Conservation (phyloP, 2,888 invertebrate genomes). For the Apeira syringaria region DNA sequence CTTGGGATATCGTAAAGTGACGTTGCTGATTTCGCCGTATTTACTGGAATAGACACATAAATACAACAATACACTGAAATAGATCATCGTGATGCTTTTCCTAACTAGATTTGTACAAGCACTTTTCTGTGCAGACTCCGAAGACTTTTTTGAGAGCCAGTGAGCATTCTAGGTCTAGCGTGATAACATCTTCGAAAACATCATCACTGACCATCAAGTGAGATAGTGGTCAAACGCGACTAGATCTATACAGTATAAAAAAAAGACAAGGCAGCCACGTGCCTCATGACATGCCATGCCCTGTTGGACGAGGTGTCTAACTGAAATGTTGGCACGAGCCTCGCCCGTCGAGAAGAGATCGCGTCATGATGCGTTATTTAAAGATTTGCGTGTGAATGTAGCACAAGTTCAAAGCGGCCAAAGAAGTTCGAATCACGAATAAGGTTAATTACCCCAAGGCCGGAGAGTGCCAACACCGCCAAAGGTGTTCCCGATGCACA, state of each 20-base stretch:
- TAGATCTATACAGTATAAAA: too few species aligned
- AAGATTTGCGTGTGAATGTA: slow-evolving; percentile 65
- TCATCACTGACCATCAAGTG: too few species aligned
- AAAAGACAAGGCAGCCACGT: slow-evolving; percentile 24
- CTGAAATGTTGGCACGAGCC: slow-evolving; percentile 69
- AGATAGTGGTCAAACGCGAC: too few species aligned
- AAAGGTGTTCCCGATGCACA: slow-evolving; percentile 30
- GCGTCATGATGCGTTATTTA: slow-evolving; percentile 65
- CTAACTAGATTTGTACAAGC: too few species aligned
- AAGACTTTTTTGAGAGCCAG: too few species aligned
- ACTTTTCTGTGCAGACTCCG: slow-evolving; percentile 23
- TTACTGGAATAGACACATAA: too few species aligned
- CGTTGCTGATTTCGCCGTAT: too few species aligned
- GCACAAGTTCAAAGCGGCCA: slow-evolving; percentile 75
- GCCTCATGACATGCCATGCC: slow-evolving; percentile 47
- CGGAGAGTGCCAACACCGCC: slow-evolving; percentile 50
- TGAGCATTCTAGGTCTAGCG: too few species aligned
- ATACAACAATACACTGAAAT: too few species aligned
- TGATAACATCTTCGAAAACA: too few species aligned
- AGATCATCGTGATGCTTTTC: too few species aligned
- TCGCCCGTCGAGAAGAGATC: slow-evolving; percentile 45
- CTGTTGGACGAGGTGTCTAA: slow-evolving; percentile 49
- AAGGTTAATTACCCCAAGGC: slow-evolving; percentile 78
- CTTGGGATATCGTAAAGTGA: too few species aligned
- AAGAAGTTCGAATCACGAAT: slow-evolving; percentile 58